These are phyloP conservation scores for Chelonia mydas DNA, from an alignment of 2,797 vertebrate genomes.

Conservation along the genomic window DNA sequence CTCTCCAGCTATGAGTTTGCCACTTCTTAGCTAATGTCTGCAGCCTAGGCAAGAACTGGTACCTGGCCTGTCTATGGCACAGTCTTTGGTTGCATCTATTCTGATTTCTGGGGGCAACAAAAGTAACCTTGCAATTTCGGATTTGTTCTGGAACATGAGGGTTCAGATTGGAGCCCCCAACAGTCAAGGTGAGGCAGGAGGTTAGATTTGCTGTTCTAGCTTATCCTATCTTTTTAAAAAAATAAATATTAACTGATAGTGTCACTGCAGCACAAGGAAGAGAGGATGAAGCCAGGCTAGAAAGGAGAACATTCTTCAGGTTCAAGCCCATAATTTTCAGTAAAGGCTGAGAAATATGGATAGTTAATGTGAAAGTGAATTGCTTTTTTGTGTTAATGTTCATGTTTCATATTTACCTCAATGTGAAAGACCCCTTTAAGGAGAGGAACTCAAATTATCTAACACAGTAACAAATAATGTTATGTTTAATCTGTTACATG, in stretches of 20 bases:
- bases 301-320: conserved; percentile 2
- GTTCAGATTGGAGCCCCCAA: neutral
- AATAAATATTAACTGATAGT: neutral
- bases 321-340: neutral
- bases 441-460: neutral
- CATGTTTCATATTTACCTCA: neutral
- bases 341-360: conserved; percentile 15
- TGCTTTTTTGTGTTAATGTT: neutral
- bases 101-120: neutral
- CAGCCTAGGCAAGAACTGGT: no score
- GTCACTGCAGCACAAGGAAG: neutral
- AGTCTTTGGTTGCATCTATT: neutral
- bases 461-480: neutral
- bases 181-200: neutral
- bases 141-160: neutral
- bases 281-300: neutral
- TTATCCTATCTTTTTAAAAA: neutral
- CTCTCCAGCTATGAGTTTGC: no score
- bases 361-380: neutral
- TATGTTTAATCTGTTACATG: conserved; percentile 2
- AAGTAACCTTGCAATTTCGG: neutral
- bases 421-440: neutral
- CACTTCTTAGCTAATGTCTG: no score
- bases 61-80: no score
- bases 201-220: neutral